Conservation (phyloP, 2,797 vertebrate species). For the Apogon talboti region DNA sequence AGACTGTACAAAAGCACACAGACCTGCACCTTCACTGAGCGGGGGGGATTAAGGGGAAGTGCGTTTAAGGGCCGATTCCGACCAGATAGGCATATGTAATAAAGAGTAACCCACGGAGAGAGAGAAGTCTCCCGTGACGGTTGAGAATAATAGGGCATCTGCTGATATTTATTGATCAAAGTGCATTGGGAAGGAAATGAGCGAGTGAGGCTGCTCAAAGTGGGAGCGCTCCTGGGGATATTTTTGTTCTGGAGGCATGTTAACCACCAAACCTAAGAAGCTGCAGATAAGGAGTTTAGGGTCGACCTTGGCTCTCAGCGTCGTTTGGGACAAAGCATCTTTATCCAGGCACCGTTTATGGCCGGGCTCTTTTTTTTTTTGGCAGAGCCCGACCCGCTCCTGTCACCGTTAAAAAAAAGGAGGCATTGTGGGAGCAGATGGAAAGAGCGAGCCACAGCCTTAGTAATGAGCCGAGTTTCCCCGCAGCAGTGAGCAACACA, state of each 20-base stretch:
- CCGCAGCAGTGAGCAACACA: slow-evolving; percentile 44
- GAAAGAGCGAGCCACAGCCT: slow-evolving; percentile 51
- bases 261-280: slow-evolving; percentile 31
- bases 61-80: slow-evolving; percentile 45
- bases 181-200: slow-evolving; percentile 20
- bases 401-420: slow-evolving; percentile 31
- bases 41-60: slow-evolving; percentile 62
- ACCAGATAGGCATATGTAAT: slow-evolving; percentile 49
- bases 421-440: slow-evolving; percentile 65
- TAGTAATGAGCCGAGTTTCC: slow-evolving; percentile 58
- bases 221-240: slow-evolving; percentile 22
- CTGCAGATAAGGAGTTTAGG: slow-evolving; percentile 44
- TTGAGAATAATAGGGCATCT: slow-evolving; percentile 64
- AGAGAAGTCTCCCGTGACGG: slow-evolving; percentile 48
- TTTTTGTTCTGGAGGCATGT: slow-evolving; percentile 35
- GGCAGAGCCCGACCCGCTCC: slow-evolving; percentile 30
- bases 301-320: slow-evolving; percentile 48
- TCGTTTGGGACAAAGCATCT: slow-evolving; percentile 73
- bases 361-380: slow-evolving; percentile 46
- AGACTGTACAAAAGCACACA: slow-evolving; percentile 58
- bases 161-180: slow-evolving; percentile 59
- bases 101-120: slow-evolving; percentile 57
- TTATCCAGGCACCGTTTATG: slow-evolving; percentile 55
- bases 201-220: slow-evolving; percentile 35
- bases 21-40: slow-evolving; percentile 60